Evolutionary conservation across 2,888 invertebrate species (phyloP).

Genomic region (Agrochola lychnidis): DNA sequence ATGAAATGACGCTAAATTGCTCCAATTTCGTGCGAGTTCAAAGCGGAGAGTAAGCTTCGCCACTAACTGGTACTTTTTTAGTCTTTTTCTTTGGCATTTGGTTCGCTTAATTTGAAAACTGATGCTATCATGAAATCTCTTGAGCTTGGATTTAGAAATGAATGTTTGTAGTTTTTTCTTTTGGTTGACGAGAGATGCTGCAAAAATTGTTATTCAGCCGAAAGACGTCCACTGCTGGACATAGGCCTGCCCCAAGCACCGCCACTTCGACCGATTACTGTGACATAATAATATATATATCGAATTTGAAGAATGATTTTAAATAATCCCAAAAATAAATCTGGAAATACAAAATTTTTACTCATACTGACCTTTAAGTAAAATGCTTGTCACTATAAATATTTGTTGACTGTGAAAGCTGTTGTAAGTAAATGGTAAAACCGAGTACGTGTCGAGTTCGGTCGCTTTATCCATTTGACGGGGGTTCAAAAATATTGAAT

Average conservation of each 20-base stretch:
- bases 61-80: conserved; percentile 30
- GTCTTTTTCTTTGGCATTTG: conserved; percentile 30
- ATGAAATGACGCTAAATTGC: conserved; percentile 56
- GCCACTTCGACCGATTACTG: too few relatives aligned
- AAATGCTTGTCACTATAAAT: neutral
- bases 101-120: conserved; percentile 56
- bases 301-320: neutral
- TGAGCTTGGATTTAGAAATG: conserved; percentile 2
- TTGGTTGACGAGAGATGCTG: too few relatives aligned
- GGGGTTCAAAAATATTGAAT: conserved; percentile 25
- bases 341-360: neutral
- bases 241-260: too few relatives aligned
- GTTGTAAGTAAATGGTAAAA: conserved; percentile 14
- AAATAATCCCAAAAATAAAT: neutral
- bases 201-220: neutral
- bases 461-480: conserved; percentile 34
- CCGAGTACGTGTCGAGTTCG: conserved; percentile 20
- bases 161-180: neutral
- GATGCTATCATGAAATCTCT: conserved; percentile 24
- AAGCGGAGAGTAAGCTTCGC: conserved; percentile 43
- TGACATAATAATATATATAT: too few relatives aligned
- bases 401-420: neutral
- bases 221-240: too few relatives aligned
- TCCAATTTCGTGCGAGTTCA: conserved; percentile 54
- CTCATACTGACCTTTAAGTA: neutral